phyloP scores from a whole-genome alignment of 2,797 vertebrate genomes.

The Brotula barbata region DNA sequence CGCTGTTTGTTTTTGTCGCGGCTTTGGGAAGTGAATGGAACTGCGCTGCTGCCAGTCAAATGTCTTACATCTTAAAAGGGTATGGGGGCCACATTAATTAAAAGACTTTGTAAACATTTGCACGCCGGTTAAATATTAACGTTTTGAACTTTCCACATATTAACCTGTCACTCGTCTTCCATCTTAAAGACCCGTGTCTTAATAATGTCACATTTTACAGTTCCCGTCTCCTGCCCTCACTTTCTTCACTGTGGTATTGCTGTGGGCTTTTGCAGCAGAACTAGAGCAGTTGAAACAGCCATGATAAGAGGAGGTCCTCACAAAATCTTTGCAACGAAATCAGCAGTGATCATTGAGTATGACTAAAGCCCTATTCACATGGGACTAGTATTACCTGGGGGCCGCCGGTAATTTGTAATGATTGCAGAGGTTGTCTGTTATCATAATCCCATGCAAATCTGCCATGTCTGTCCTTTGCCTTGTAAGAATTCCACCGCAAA shows the following conservation, averaged over 20 bases:
- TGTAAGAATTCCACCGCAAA: too few relatives aligned
- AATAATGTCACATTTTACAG: conserved; percentile 38
- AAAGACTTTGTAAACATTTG: conserved; percentile 42
- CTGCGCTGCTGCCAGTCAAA: conserved; percentile 64
- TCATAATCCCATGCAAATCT: too few relatives aligned
- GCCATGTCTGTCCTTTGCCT: too few relatives aligned
- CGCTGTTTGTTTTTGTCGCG: conserved; percentile 45
- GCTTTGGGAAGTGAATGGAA: conserved; percentile 33
- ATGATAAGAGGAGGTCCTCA: too few relatives aligned
- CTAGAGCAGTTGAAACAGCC: conserved; percentile 34
- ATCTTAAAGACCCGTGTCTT: conserved; percentile 11
- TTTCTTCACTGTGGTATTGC: not conserved
- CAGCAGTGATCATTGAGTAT: too few relatives aligned
- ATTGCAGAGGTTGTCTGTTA: too few relatives aligned
- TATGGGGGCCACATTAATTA: conserved; percentile 48
- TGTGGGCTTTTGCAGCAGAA: conserved; percentile 8
- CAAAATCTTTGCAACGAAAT: too few relatives aligned
- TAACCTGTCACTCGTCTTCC: conserved; percentile 40
- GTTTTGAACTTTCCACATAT: conserved; percentile 16
- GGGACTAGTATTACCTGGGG: too few relatives aligned
- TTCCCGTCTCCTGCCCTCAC: conserved; percentile 18
- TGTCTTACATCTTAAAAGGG: conserved; percentile 28
- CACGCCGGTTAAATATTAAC: conserved; percentile 37
- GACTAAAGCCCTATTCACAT: too few relatives aligned
- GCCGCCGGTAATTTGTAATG: too few relatives aligned